phyloP scores from a whole-genome alignment of 2,113 vertebrate genomes.

The Pelecanoides urinatrix region DNA sequence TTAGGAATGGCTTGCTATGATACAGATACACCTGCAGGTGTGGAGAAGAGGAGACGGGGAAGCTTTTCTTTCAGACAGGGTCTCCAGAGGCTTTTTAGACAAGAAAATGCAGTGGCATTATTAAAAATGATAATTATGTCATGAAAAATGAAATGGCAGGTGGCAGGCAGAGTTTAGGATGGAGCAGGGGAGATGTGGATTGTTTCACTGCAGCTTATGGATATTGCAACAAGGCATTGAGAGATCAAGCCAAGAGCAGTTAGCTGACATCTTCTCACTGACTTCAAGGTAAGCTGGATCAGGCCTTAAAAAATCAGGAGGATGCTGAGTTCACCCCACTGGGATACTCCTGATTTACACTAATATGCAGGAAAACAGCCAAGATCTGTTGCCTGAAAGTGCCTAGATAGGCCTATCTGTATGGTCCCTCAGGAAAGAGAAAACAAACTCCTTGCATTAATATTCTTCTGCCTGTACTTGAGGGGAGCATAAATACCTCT shows the following conservation, averaged over 20 bases:
- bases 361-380: not conserved
- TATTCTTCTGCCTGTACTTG: not conserved
- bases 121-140: not conserved
- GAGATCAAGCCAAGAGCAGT: not conserved
- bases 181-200: not conserved
- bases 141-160: conserved; percentile 39
- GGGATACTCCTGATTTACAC: not conserved
- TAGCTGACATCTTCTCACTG: not conserved
- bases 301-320: not conserved
- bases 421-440: not conserved
- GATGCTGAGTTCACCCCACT: not conserved
- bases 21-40: not conserved
- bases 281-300: not conserved
- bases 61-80: not conserved
- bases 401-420: not conserved
- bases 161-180: not conserved
- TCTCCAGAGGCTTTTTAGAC: conserved; percentile 33
- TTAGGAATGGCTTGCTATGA: conserved; percentile 15
- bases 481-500: not conserved
- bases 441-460: not conserved
- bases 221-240: not conserved
- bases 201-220: not conserved
- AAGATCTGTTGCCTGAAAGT: not conserved
- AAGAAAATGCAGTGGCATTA: conserved; percentile 10
- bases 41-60: not conserved